phyloP scores from a whole-genome alignment of 2,888 invertebrate species.

The Yponomeuta plumbellus region DNA sequence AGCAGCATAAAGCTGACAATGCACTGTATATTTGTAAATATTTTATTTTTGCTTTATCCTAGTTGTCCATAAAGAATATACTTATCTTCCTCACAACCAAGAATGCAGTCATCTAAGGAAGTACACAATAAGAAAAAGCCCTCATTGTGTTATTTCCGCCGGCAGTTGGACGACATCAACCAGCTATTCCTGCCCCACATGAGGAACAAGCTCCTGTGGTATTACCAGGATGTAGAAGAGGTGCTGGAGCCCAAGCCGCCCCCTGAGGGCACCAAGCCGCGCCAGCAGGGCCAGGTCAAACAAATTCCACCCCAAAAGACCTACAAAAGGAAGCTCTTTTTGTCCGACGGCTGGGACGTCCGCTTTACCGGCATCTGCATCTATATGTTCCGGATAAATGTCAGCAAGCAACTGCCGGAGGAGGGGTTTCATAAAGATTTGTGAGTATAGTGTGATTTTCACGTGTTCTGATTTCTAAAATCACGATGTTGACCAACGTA shows the following conservation, averaged over 20 bases:
- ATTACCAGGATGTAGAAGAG: slow-evolving; percentile 91
- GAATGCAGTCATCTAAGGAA: too few species aligned
- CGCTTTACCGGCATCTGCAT: slow-evolving; percentile 89
- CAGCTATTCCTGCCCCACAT: slow-evolving; percentile 90
- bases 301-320: slow-evolving; percentile 60
- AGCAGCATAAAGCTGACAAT: too few species aligned
- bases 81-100: too few species aligned
- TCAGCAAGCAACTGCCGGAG: slow-evolving; percentile 89
- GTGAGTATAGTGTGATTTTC: slow-evolving; percentile 49
- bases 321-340: slow-evolving; percentile 85
- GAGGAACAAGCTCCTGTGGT: slow-evolving; percentile 91
- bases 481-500: too few species aligned
- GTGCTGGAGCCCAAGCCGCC: slow-evolving; percentile 72
- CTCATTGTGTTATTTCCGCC: slow-evolving; percentile 22
- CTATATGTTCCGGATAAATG: slow-evolving; percentile 90
- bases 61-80: too few species aligned
- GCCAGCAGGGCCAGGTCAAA: slow-evolving; percentile 66
- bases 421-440: slow-evolving; percentile 94
- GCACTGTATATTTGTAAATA: too few species aligned
- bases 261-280: slow-evolving; percentile 59
- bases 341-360: slow-evolving; percentile 90
- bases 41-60: too few species aligned
- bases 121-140: neutral
- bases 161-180: slow-evolving; percentile 90
- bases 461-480: too few species aligned